Base-by-base conservation (phyloP, 2,113 vertebrate species). In the Plectropomus leopardus region DNA sequence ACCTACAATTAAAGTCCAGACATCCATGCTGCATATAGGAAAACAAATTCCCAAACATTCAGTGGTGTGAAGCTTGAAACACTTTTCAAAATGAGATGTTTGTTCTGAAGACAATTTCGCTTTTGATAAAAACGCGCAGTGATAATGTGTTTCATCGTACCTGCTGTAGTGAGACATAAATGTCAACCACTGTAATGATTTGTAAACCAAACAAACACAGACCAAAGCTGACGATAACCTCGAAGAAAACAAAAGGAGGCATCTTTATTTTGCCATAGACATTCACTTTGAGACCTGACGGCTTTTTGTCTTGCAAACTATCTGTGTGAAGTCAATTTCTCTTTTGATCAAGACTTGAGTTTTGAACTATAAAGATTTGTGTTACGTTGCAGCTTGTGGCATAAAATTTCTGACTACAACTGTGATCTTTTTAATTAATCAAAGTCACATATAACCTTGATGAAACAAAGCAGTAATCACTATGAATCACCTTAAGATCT, bases 361-460 rank as follows among this genome's bases (percentile, higher is more conserved):
- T 78, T 79, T 80, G 73, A 85, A 86, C 75, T 78, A 86, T 78
- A 76, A 89, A 86, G 69, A 59, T 59, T 44, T 34, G 76, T 66
- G 67, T 23, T 45, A 26, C 5, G 5, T 47, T 51, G 68, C 1
- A 28, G 61, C 73, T 89, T 51, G 48, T 77, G 67, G 82, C 72
- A 73, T 73, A 61, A 73, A 82, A 78, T 83, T 2, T 73, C 24
- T 24, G 24, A 66, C 76, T 58, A 58, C n/a, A 5, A 15, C 70
- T 88, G 68, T 84, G 83, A 89, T 90, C 73, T 80, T 83, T 82
- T 79, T 82, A 88, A 89, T 86, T 76, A 86, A 71, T 82, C 78
- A 82, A 78, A 89, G 76, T 59, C 61, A 61, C 53, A 73, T 23
- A 3, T 45, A 24, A 70, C 72, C 72, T 51, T 76, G 66, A 87